phyloP scores from a whole-genome alignment of 2,797 vertebrate genomes.

The Pseudochaenichthys georgianus region DNA sequence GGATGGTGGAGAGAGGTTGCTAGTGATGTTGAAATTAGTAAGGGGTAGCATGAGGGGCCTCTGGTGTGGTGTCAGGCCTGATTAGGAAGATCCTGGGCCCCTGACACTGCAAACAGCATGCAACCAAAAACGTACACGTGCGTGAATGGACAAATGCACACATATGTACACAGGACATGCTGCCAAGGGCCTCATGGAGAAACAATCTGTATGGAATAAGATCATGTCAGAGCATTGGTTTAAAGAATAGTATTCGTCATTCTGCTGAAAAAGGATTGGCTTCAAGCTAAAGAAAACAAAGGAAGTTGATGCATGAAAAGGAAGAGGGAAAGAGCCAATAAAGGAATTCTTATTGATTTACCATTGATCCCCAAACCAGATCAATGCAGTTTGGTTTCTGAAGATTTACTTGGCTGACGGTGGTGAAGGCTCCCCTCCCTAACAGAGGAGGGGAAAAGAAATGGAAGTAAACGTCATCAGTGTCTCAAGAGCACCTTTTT shows the following conservation, averaged over 20 bases:
- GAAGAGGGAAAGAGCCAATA: constrained; percentile 25
- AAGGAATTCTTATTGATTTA: constrained; percentile 54
- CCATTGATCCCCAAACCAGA: constrained; percentile 40
- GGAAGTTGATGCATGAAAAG: constrained; percentile 28
- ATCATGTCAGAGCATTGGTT: constrained; percentile 28
- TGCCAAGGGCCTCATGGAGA: constrained; percentile 59
- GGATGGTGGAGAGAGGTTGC: constrained; percentile 63
- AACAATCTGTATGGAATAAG: constrained; percentile 63
- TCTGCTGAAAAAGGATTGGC: constrained; percentile 18
- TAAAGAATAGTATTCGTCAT: constrained; percentile 18
- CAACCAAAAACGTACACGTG: constrained; percentile 54
- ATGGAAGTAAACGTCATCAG: constrained; percentile 50
- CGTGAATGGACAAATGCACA: constrained; percentile 28
- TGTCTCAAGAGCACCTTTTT: constrained; percentile 64
- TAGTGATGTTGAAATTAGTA: constrained; percentile 75
- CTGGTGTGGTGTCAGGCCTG: constrained; percentile 81
- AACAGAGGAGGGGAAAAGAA: constrained; percentile 46
- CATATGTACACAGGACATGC: constrained; percentile 39
- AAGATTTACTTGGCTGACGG: constrained; percentile 36
- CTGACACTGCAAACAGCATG: constrained; percentile 54
- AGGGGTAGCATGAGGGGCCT: constrained; percentile 69
- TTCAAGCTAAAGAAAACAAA: constrained; percentile 28
- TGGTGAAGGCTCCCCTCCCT: constrained; percentile 20
- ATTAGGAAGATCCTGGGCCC: constrained; percentile 77
- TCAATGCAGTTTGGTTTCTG: constrained; percentile 36